Base-by-base conservation (phyloP, 2,888 invertebrate genomes). In the Patella pellucida region DNA sequence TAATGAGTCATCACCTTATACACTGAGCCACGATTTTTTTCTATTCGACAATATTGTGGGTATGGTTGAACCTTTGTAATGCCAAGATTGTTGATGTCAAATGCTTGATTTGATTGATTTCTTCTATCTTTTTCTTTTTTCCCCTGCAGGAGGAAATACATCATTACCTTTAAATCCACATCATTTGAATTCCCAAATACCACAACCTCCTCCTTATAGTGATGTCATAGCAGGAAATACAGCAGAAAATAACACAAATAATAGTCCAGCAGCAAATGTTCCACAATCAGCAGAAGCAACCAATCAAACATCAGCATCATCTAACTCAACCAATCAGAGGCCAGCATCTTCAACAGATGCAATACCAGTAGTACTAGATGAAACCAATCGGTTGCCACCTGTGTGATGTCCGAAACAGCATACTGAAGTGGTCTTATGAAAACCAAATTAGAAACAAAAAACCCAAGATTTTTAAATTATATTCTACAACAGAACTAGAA, bases 131-230 rank as follows among this genome's bases (percentile, higher is more conserved):
- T 52, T 71, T 52, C 12, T 19, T n/a, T 23, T 3, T 16, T 27
- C 31, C n/a, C 19, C 73, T 68, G 73, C 52, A 19, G 68, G 19
- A 1, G 51, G 23, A 50, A 23, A 68, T n/a, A 31, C 68, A 50
- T 68, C 73, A 2, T n/a, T 68, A 27, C 16, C 73, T n/a, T 52
- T 73, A 27, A 73, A 73, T 27, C 52, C 68, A 23, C 69, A 73
- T 19, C 52, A 23, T 51, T 19, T 73, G 16, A 19, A 23, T 16
- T 31, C 68, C 12, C 51, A 68, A 50, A 68, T 73, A 41, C 73
- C 73, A 19, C 68, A 73, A 27, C 73, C 73, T 51, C 73, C 73
- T 50, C 68, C 73, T 52, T 73, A 73, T 31, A 52, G 68, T n/a
- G 73, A 73, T 52, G 68, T 68, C 27, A 41, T 54, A 31, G 62